Conservation (phyloP, 2,888 invertebrate species). For the Busseola fusca region DNA sequence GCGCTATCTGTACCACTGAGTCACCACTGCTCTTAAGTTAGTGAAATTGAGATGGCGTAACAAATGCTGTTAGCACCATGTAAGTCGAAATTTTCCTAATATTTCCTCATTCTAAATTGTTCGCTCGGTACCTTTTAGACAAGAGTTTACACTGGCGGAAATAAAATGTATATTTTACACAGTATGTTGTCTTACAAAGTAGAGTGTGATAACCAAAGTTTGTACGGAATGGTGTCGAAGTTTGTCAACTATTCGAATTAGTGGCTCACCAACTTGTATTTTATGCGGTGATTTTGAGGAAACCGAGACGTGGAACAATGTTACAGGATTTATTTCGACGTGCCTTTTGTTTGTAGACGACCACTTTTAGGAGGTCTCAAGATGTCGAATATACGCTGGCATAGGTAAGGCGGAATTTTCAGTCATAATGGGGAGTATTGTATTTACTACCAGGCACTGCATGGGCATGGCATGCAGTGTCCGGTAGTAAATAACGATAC, state of each 20-base stretch:
- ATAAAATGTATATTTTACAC: constrained; percentile 7
- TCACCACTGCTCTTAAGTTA: too few species aligned
- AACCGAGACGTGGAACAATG: constrained; percentile 28
- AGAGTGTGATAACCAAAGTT: constrained; percentile 41
- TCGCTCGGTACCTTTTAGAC: background rate
- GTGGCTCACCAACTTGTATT: constrained; percentile 43
- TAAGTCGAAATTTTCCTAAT: background rate
- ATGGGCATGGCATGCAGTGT: too few species aligned
- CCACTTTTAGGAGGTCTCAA: background rate
- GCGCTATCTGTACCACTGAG: too few species aligned
- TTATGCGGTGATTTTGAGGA: constrained; percentile 38
- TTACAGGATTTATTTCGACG: constrained; percentile 22
- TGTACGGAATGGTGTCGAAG: constrained; percentile 14
- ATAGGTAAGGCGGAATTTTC: constrained; percentile 1
- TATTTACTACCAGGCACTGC: too few species aligned
- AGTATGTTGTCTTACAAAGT: constrained; percentile 17
- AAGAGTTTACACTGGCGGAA: background rate
- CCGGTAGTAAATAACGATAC: too few species aligned
- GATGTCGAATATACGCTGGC: constrained; percentile 27
- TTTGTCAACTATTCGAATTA: constrained; percentile 51
- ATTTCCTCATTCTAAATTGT: constrained; percentile 1
- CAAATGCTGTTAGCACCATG: background rate
- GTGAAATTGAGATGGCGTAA: background rate
- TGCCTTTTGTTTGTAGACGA: constrained; percentile 3
- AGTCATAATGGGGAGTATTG: background rate